Evolutionary conservation across 2,888 invertebrate species (phyloP), one percentile per base, ranked within the genome.

Genomic region (Scaeva pyrastri): DNA sequence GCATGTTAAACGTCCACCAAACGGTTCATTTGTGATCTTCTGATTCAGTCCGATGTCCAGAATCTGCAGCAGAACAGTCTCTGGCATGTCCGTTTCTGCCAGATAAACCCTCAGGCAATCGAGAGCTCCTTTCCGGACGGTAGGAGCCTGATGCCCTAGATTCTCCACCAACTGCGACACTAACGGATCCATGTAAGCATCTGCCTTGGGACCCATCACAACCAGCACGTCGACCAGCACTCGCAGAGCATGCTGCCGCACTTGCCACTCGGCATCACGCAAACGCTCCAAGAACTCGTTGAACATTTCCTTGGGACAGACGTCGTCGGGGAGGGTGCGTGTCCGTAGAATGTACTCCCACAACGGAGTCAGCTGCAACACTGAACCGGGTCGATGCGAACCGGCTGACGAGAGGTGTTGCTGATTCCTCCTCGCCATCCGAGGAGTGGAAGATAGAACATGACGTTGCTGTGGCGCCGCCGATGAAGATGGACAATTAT

Each of bases 281-380:
- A 97, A 93, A 66, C 97, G 94, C 88, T 96, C 95, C 56, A 95
- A 93, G 90, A 97, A 95, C 89, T 96, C 96, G 72, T 94, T 92
- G 91, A 96, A 96, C 89, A 96, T 94, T 74, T 94, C 93, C 80
- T 93, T 93, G 2, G 95, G 94, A 90, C 96, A 95, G 66, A 95
- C 93, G 87, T 95, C 94, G 23, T 94, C 94, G 50, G 97, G 97
- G 74, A 97, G 93, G 72, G 95, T 94, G 78, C 95, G 94, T 81
- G 96, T 96, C 83, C 96, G 94, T 58, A 96, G 94, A 88, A 97
- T 95, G 90, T 96, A 95, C 92, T 97, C 96, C 97, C 97, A 97
- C 10, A 97, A 93, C 68, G 96, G 96, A 58, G 96, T 96, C 81
- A 97, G 94, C 88, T 94, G 95, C 23, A 93, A 88, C 3, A 89